Percentiles rank a stretch among this genome's conserved stretches.
Conservation (phyloP, 2,113 vertebrate genomes). For the Bos taurus region ARS-UCD2.0 NC_037336.1:43356001-43356500, state of each 20-base stretch:
- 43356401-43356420: neutral
- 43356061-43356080: neutral
- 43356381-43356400: neutral
- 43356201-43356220: neutral
- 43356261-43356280: neutral
- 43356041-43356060: neutral
- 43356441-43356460: neutral
- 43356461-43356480: neutral
- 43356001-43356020: neutral
- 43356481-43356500: neutral
- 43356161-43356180: neutral
- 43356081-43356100: neutral
- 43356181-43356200: neutral
- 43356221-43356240: neutral
- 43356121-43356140: neutral
- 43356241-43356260: neutral
- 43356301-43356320: neutral
- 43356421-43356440: neutral
- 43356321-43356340: neutral
- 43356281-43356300: neutral
- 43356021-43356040: neutral
- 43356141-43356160: neutral
- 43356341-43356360: neutral
- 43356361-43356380: neutral
- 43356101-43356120: neutral